Evolutionary conservation across 1,140 invertebrate genomes (phyloP), one percentile per base, ranked within the genome.

Genomic region (Solen grandis): DNA sequence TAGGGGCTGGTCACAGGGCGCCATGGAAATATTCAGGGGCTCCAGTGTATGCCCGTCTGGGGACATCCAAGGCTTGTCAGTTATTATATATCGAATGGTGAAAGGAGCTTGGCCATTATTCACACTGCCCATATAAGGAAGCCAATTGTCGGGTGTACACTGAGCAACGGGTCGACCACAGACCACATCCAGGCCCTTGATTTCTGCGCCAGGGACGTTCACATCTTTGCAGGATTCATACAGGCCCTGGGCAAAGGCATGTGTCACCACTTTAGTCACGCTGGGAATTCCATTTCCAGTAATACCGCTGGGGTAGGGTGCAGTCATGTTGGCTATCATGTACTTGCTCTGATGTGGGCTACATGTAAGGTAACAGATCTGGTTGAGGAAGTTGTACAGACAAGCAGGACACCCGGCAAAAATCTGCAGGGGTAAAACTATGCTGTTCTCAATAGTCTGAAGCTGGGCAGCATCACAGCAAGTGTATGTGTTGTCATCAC

Each of bases 211-310:
- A 2, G 96, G 96, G 66, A 96, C 94, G 41, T 95, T 95, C 59
- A 98, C 97, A 92, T 96, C 94, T 81, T 94, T 94, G 89, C 97
- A 99, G 0, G 97, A 97, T 81, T 96, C 93, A 87, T 94, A 99
- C 4, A 96, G 95, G 13, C 94, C 95, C 54, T 95, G 90, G 29
- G 95, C 93, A 89, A 96, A 98, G 1, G 93, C 84, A 41, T 94
- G 92, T 14, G 93, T 89, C 0, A 96, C 66, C 52, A 93, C 91
- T 76, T 94, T 94, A 57, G 94, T 88, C 8, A 96, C 90, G 84
- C 92, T 89, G 29, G 89, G 86, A 0, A 96, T 85, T 1, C 68
- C 59, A 3, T 73, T 13, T 10, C 27, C 3, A 38, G 19, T 38
- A 16, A 5, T 25, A 25, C 25, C 50, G 22, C 0, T n/a, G 25